Evolutionary conservation across 35 echinoderm and acorn worm species (phyloP).

Genomic region (Stichopus chloronotus): DNA sequence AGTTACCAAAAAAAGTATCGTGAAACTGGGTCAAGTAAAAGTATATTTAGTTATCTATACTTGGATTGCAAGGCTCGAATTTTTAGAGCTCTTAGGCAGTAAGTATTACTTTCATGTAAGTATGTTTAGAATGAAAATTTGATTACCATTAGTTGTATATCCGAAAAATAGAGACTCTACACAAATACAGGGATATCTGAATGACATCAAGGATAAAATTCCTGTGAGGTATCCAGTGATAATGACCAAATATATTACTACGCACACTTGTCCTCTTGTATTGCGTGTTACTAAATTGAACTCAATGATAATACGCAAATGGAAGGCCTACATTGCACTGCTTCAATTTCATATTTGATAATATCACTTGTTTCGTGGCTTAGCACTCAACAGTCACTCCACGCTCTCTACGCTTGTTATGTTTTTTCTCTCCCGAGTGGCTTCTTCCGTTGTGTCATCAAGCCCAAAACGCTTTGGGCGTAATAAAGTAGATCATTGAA

Average conservation of each 20-base stretch:
- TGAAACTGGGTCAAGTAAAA: neutral
- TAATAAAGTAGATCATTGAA: slow-evolving; percentile 39
- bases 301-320: neutral
- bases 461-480: slow-evolving; percentile 15
- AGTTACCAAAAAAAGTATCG: neutral
- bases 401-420: neutral
- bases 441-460: slow-evolving; percentile 47
- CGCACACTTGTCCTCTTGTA: neutral
- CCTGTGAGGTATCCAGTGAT: too few species aligned
- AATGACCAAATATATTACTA: too few species aligned
- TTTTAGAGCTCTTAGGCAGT: too few species aligned
- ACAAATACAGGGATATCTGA: too few species aligned
- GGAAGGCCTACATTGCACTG: neutral
- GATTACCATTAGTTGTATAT: too few species aligned
- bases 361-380: neutral
- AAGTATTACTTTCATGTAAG: too few species aligned
- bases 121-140: too few species aligned
- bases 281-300: neutral
- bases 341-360: neutral
- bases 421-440: slow-evolving; percentile 9
- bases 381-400: neutral
- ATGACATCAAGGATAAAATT: too few species aligned
- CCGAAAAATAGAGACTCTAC: too few species aligned
- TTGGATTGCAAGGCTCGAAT: too few species aligned
- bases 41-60: neutral